A percentile compares a stretch with the other conserved stretches of the same genome.
Evolutionary conservation across 2,888 invertebrate genomes (phyloP).

Genomic region (Pediacus dermestoides): DNA sequence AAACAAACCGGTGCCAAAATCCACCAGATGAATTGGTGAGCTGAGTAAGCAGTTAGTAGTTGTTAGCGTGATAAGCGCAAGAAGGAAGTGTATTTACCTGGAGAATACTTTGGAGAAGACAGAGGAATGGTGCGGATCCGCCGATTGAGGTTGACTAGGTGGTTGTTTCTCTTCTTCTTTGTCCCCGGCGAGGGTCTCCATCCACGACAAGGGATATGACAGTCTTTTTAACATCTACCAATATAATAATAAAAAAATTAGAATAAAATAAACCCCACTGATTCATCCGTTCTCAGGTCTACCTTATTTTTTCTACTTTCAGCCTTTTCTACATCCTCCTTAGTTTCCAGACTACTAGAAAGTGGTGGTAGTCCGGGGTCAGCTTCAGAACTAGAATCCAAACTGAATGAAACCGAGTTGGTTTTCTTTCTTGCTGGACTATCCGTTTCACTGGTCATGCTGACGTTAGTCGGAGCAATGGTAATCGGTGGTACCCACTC

Average conservation of each 20-base stretch:
- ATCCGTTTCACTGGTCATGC: conserved; percentile 52
- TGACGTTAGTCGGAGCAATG: conserved; percentile 66
- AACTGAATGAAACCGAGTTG: conserved; percentile 68
- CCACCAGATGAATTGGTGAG: conserved; percentile 92
- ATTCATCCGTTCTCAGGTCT: conserved; percentile 12
- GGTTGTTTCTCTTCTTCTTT: conserved; percentile 56
- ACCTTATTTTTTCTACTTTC: conserved; percentile 74
- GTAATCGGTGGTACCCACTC: conserved; percentile 86
- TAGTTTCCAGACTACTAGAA: conserved; percentile 44
- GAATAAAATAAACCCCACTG: no score
- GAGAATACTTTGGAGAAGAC: conserved; percentile 90
- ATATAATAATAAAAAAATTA: no score
- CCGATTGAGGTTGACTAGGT: conserved; percentile 47
- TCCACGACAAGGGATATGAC: conserved; percentile 88
- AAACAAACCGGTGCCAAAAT: conserved; percentile 93
- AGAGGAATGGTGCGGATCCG: conserved; percentile 60
- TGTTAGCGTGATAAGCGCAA: conserved; percentile 5
- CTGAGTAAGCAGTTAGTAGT: conserved; percentile 48
- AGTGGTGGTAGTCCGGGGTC: conserved; percentile 47
- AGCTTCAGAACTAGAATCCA: conserved; percentile 58
- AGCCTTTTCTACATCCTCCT: conserved; percentile 58
- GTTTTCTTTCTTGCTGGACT: conserved; percentile 64
- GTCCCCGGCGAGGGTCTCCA: conserved; percentile 82
- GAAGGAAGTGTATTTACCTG: conserved; percentile 58
- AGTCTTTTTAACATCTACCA: conserved; percentile 90